Conservation (phyloP, 2,888 invertebrate species). For the Drosophila cognata region DNA sequence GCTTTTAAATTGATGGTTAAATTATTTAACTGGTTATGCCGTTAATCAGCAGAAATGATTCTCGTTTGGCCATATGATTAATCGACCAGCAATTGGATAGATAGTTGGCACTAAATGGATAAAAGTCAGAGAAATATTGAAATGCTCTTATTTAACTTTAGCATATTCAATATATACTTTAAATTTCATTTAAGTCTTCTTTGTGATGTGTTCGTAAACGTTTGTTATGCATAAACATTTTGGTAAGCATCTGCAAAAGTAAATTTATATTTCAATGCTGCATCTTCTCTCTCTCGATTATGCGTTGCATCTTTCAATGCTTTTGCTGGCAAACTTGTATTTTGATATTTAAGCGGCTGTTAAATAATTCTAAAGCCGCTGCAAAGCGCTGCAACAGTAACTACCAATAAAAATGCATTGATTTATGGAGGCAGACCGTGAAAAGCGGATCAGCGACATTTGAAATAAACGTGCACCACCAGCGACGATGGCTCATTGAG, state of each 20-base stretch:
- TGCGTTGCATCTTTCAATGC: neutral
- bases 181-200: neutral
- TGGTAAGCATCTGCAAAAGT: neutral
- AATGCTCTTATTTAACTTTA: neutral
- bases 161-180: neutral
- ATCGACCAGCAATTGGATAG: neutral
- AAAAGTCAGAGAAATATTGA: neutral
- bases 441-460: conserved; percentile 36
- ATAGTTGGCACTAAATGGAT: neutral
- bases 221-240: neutral
- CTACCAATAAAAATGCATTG: conserved; percentile 18
- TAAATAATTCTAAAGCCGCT: conserved; percentile 28
- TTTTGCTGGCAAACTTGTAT: neutral
- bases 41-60: conserved; percentile 26
- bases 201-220: neutral
- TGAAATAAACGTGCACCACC: conserved; percentile 24
- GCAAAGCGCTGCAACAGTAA: neutral
- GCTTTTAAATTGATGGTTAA: conserved; percentile 50
- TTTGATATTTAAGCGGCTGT: conserved; percentile 8
- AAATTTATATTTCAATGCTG: neutral
- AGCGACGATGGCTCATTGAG: conserved; percentile 45
- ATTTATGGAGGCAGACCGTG: conserved; percentile 35
- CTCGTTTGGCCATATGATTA: conserved; percentile 14
- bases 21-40: conserved; percentile 53
- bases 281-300: neutral